phyloP scores from a whole-genome alignment of 35 echinoderm and acorn worm species.

The Apostichopus japonicus region DNA sequence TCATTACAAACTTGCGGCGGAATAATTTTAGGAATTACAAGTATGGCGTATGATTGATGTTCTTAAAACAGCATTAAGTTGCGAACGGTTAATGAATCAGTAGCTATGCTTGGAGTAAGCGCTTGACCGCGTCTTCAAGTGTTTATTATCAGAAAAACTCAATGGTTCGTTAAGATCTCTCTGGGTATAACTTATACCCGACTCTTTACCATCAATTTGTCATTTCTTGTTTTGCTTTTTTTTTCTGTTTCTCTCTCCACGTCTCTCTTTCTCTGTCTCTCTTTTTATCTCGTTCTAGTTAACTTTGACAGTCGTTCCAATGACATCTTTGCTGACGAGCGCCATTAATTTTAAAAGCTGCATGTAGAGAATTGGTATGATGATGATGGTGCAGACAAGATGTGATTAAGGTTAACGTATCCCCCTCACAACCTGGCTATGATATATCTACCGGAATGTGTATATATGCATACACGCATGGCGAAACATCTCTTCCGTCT shows the following conservation, averaged over 20 bases:
- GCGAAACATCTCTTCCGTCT: background rate
- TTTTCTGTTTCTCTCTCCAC: too few species aligned
- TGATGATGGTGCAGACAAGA: background rate
- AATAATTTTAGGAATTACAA: constrained; percentile 54
- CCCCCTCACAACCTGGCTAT: background rate
- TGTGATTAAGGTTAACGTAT: too few species aligned
- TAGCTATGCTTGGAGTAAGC: background rate
- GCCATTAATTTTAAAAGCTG: constrained; percentile 11
- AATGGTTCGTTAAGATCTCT: constrained; percentile 31
- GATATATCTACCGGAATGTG: background rate
- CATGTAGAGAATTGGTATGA: background rate
- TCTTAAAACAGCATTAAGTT: constrained; percentile 35
- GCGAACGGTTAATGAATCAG: constrained; percentile 48
- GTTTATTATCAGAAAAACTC: constrained; percentile 42
- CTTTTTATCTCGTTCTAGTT: background rate
- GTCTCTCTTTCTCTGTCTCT: background rate
- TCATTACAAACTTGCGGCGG: constrained; percentile 6
- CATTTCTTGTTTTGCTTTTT: background rate
- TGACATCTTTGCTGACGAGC: constrained; percentile 8
- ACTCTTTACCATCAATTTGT: background rate
- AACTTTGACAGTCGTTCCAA: background rate
- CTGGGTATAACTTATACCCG: too few species aligned
- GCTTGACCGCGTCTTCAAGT: constrained; percentile 9
- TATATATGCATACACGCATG: background rate
- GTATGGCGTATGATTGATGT: constrained; percentile 24